Conservation (phyloP, 2,888 invertebrate species). For the Mythimna impura region DNA sequence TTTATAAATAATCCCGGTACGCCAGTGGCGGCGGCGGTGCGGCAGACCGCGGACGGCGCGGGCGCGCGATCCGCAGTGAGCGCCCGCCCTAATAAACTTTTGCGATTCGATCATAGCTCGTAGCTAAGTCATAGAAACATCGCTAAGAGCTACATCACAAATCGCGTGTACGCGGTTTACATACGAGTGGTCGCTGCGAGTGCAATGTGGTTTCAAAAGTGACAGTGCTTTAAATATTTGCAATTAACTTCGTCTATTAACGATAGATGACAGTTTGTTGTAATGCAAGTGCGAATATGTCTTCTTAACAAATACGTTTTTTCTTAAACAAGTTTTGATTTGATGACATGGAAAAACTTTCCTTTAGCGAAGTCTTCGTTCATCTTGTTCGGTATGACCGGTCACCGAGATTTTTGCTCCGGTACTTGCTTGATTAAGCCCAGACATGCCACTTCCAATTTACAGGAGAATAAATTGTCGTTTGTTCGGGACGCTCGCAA, state of each 20-base stretch:
- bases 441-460: slow-evolving; percentile 79
- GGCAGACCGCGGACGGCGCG: slow-evolving; percentile 90
- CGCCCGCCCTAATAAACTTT: slow-evolving; percentile 83
- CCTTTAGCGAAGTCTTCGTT: slow-evolving; percentile 42
- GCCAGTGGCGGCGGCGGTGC: slow-evolving; percentile 90
- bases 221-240: slow-evolving; percentile 62
- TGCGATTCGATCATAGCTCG: slow-evolving; percentile 75
- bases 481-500: slow-evolving; percentile 69
- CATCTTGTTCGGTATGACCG: slow-evolving; percentile 59
- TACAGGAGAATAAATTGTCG: slow-evolving; percentile 75
- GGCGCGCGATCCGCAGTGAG: slow-evolving; percentile 86
- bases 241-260: slow-evolving; percentile 61
- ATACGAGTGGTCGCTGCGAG: slow-evolving; percentile 65
- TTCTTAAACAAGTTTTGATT: slow-evolving; percentile 46
- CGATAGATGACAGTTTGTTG: slow-evolving; percentile 63
- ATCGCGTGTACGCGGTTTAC: slow-evolving; percentile 39
- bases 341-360: slow-evolving; percentile 46
- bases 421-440: slow-evolving; percentile 74
- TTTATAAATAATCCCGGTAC: slow-evolving; percentile 89
- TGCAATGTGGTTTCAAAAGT: slow-evolving; percentile 66
- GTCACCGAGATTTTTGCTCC: slow-evolving; percentile 70
- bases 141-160: slow-evolving; percentile 39
- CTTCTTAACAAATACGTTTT: slow-evolving; percentile 36
- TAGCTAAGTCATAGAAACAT: slow-evolving; percentile 55
- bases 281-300: slow-evolving; percentile 58